These are phyloP conservation scores for Eulemur rubriventer DNA, from an alignment of 2,797 vertebrate genomes.

Conservation along the genomic window DNA sequence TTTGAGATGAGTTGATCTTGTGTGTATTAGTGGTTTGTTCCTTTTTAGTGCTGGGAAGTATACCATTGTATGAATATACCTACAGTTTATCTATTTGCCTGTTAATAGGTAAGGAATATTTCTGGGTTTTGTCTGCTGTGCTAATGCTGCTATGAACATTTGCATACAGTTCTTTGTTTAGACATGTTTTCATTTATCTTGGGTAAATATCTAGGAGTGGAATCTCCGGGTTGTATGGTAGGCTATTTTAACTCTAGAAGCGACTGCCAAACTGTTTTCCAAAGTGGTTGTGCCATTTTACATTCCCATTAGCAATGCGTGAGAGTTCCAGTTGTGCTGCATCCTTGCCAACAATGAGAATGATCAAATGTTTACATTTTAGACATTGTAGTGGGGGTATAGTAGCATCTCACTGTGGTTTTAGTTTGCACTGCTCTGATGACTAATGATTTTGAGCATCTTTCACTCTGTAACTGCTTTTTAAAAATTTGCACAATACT, in stretches of 20 bases:
- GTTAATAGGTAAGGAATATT: neutral
- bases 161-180: neutral
- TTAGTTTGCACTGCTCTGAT: constrained; percentile 32
- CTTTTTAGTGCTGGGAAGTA: neutral
- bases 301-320: neutral
- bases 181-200: constrained; percentile 5
- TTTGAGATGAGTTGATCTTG: neutral
- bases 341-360: neutral
- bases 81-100: neutral
- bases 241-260: constrained; percentile 3
- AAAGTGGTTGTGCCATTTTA: neutral
- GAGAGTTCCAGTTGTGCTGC: neutral
- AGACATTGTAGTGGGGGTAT: neutral
- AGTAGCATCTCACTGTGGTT: neutral
- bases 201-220: neutral
- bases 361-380: constrained; percentile 1
- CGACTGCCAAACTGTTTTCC: neutral
- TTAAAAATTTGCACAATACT: constrained; percentile 17
- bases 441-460: constrained; percentile 8
- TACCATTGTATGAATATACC: neutral
- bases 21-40: neutral
- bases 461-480: constrained; percentile 13
- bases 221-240: neutral
- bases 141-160: constrained; percentile 14
- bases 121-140: neutral